phyloP scores from a whole-genome alignment of 1,140 invertebrate genomes.

The Lepidotrigona ventralis region DNA sequence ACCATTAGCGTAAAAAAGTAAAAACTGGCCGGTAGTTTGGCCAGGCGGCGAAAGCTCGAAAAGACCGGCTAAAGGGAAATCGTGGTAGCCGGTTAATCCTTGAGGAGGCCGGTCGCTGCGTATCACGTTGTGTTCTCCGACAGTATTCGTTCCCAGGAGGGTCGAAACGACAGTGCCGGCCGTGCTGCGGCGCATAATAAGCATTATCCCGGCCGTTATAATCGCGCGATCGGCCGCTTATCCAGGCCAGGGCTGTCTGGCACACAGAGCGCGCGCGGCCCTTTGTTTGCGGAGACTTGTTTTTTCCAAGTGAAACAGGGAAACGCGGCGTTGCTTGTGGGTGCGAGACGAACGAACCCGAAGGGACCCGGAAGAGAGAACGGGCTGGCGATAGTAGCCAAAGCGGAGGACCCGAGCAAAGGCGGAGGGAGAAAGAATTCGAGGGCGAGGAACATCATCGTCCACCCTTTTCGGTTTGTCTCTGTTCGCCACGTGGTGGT shows the following conservation, averaged over 20 bases:
- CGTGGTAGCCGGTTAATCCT: conserved; percentile 56
- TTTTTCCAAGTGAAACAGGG: conserved; percentile 57
- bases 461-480: conserved; percentile 39
- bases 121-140: conserved; percentile 33
- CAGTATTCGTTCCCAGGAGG: conserved; percentile 27
- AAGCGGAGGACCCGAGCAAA: not conserved
- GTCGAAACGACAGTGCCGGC: conserved; percentile 28
- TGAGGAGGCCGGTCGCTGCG: conserved; percentile 41
- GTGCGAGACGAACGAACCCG: not conserved
- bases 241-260: conserved; percentile 60
- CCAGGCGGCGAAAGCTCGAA: conserved; percentile 41
- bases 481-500: not conserved
- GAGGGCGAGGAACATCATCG: conserved; percentile 50
- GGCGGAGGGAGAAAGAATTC: conserved; percentile 46
- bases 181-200: conserved; percentile 62
- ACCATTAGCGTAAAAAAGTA: conserved; percentile 40
- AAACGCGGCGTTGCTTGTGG: not conserved
- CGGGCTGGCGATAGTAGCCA: not conserved
- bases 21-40: conserved; percentile 1
- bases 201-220: conserved; percentile 65
- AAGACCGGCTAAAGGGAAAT: conserved; percentile 44
- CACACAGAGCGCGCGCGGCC: conserved; percentile 40
- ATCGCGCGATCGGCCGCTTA: conserved; percentile 61
- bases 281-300: conserved; percentile 73
- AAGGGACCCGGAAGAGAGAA: conserved; percentile 12